phyloP scores from a whole-genome alignment of 1,140 invertebrate species.

The Phymastichus coffea region DNA sequence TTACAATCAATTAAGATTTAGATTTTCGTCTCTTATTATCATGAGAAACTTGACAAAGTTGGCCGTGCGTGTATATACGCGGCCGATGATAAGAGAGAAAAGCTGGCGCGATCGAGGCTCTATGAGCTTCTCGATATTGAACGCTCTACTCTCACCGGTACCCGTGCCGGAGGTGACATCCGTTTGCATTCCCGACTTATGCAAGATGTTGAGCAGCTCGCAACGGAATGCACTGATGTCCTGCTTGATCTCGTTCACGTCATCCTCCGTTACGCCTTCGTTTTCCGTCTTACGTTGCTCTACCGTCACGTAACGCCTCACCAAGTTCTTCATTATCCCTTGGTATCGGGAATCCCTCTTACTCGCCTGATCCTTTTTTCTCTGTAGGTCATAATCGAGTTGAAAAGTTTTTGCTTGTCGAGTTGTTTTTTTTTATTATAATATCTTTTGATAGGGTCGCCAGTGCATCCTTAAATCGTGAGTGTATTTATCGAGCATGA shows the following conservation, averaged over 20 bases:
- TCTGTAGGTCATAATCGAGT: too few relatives aligned
- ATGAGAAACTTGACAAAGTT: not conserved
- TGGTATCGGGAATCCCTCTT: conserved; percentile 88
- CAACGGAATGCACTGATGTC: conserved; percentile 94
- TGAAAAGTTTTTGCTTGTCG: too few relatives aligned
- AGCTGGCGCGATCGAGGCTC: conserved; percentile 23
- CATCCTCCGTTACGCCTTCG: conserved; percentile 97
- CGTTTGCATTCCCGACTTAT: conserved; percentile 90
- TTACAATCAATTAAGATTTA: too few relatives aligned
- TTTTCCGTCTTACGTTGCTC: conserved; percentile 92
- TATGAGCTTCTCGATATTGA: conserved; percentile 21
- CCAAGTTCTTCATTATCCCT: conserved; percentile 93
- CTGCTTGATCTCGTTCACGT: conserved; percentile 98
- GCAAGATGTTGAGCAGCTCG: conserved; percentile 93
- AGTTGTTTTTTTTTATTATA: too few relatives aligned
- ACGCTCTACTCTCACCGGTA: conserved; percentile 57
- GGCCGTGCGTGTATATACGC: too few relatives aligned
- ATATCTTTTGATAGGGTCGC: too few relatives aligned
- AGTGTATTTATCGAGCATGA: too few relatives aligned
- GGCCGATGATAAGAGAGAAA: conserved; percentile 11
- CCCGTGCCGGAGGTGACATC: conserved; percentile 75
- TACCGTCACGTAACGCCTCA: conserved; percentile 92
- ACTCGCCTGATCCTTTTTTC: conserved; percentile 85
- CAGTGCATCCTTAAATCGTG: too few relatives aligned
- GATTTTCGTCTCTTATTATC: conserved; percentile 11